Evolutionary conservation across 2,797 vertebrate genomes (phyloP).

Genomic region (Cyprinella venusta): DNA sequence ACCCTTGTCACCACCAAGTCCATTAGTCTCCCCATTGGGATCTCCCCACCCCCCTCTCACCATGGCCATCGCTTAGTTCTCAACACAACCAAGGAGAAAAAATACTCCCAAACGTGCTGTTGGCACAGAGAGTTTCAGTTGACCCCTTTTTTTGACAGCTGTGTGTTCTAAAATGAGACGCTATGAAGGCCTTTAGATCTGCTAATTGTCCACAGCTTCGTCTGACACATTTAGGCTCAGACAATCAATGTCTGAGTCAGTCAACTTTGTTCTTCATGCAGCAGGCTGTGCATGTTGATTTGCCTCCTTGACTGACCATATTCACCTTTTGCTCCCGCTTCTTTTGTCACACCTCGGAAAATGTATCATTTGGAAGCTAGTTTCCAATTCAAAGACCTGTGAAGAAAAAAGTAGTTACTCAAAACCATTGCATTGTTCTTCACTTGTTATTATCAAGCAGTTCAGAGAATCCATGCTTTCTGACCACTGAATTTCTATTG

Average conservation of each 20-base stretch:
- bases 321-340: conserved; percentile 23
- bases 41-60: conserved; percentile 94
- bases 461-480: neutral
- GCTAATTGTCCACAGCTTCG: conserved; percentile 12
- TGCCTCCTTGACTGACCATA: neutral
- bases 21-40: conserved; percentile 88
- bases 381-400: conserved; percentile 54
- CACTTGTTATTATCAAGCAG: neutral
- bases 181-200: conserved; percentile 12
- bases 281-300: conserved; percentile 24
- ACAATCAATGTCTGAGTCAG: conserved; percentile 6
- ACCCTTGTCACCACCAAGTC: conserved; percentile 83
- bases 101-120: conserved; percentile 14
- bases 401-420: conserved; percentile 63
- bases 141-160: conserved; percentile 32
- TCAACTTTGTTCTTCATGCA: conserved; percentile 36
- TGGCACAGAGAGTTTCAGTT: conserved; percentile 3
- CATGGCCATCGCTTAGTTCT: conserved; percentile 90
- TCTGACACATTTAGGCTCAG: conserved; percentile 46
- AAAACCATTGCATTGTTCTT: neutral
- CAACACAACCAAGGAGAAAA: conserved; percentile 60
- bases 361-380: conserved; percentile 24
- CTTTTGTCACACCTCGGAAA: conserved; percentile 19
- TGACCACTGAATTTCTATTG: neutral
- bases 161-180: conserved; percentile 28